Conservation (phyloP, 2,113 vertebrate species). For the Syngnathus typhle region DNA sequence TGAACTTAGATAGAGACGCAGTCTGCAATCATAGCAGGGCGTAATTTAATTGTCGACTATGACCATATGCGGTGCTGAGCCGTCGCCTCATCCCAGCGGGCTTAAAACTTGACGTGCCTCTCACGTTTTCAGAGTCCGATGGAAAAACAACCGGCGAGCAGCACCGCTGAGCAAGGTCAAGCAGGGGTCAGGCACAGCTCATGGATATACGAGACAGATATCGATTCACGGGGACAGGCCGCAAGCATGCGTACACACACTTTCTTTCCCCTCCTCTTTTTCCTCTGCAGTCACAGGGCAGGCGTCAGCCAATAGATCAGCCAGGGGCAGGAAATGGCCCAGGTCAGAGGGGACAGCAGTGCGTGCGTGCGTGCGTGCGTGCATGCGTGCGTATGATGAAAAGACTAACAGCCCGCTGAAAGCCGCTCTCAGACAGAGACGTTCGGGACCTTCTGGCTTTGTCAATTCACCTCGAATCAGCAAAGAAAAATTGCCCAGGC, state of each 20-base stretch:
- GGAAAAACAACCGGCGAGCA: conserved; percentile 43
- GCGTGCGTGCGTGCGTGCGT: conserved; percentile 21
- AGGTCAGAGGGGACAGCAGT: conserved; percentile 58
- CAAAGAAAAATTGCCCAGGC: conserved; percentile 28
- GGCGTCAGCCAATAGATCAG: conserved; percentile 69
- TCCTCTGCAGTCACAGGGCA: conserved; percentile 56
- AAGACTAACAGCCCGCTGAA: conserved; percentile 65
- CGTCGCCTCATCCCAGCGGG: background rate
- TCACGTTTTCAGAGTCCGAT: conserved; percentile 48
- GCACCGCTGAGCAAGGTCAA: conserved; percentile 58
- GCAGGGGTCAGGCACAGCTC: conserved; percentile 66
- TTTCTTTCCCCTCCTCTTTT: conserved; percentile 43
- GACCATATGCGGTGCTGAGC: background rate
- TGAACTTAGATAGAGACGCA: conserved; percentile 13
- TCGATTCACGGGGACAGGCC: conserved; percentile 68
- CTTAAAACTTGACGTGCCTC: conserved; percentile 51
- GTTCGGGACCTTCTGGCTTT: conserved; percentile 49
- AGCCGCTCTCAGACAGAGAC: conserved; percentile 47
- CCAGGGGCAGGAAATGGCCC: conserved; percentile 64
- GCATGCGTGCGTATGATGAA: conserved; percentile 47
- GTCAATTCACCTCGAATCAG: conserved; percentile 35
- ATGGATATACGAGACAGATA: conserved; percentile 68
- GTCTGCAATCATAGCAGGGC: background rate
- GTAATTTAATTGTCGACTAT: background rate
- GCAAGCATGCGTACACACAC: conserved; percentile 15